These are phyloP conservation scores for Pectinophora gossypiella DNA, from an alignment of 1,140 invertebrate species.

Conservation along the genomic window DNA sequence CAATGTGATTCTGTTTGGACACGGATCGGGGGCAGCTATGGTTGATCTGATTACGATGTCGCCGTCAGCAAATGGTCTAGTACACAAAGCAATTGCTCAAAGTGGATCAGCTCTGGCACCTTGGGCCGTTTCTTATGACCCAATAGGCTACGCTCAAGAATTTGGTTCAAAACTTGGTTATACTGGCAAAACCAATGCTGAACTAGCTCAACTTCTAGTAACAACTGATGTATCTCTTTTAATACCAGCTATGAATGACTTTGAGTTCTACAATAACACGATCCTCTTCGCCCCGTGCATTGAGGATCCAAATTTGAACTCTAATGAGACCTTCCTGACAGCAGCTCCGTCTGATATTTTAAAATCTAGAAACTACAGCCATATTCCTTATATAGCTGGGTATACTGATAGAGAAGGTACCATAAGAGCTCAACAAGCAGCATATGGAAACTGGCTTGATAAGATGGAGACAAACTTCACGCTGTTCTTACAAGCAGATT, in stretches of 20 bases:
- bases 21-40: slow-evolving; percentile 79
- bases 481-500: slow-evolving; percentile 47
- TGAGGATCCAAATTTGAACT: slow-evolving; percentile 34
- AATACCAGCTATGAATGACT: slow-evolving; percentile 22
- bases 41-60: slow-evolving; percentile 80
- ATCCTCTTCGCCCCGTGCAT: slow-evolving; percentile 56
- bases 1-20: slow-evolving; percentile 77
- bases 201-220: slow-evolving; percentile 35
- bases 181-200: slow-evolving; percentile 20
- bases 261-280: slow-evolving; percentile 46
- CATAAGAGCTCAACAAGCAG: slow-evolving; percentile 38
- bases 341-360: slow-evolving; percentile 49
- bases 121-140: slow-evolving; percentile 79
- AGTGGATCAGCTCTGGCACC: slow-evolving; percentile 81
- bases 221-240: slow-evolving; percentile 35
- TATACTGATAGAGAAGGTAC: slow-evolving; percentile 57
- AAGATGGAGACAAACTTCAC: slow-evolving; percentile 50
- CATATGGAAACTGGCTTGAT: slow-evolving; percentile 32
- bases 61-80: slow-evolving; percentile 72
- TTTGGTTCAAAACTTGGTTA: slow-evolving; percentile 45
- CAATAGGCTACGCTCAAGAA: slow-evolving; percentile 58
- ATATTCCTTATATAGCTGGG: slow-evolving; percentile 51
- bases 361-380: slow-evolving; percentile 42
- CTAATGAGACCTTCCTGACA: slow-evolving; percentile 37
- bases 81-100: slow-evolving; percentile 76